Conservation (phyloP, 1,140 invertebrate species). For the Trichoplusia ni region DNA sequence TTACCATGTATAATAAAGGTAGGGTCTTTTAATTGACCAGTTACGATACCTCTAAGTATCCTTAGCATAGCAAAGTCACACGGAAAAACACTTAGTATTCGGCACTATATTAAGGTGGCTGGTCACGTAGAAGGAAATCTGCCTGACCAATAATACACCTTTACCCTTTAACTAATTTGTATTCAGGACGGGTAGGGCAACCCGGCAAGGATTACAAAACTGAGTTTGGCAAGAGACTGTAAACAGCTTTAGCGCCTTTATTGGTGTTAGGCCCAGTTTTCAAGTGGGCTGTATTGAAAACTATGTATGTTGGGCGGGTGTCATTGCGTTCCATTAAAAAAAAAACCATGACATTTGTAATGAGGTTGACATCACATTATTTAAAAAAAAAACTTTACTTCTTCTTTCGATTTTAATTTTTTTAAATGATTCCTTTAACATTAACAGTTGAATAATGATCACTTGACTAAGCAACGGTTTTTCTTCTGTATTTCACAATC, state of each 20-base stretch:
- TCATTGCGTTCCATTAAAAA: no score
- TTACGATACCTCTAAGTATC: constrained; percentile 30
- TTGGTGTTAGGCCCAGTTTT: constrained; percentile 38
- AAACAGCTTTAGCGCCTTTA: constrained; percentile 52
- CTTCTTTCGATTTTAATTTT: no score
- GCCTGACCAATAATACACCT: constrained; percentile 60
- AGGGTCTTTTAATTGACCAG: constrained; percentile 36
- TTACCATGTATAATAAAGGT: constrained; percentile 23
- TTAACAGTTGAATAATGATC: no score
- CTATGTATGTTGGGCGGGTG: not conserved
- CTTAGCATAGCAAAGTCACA: constrained; percentile 36
- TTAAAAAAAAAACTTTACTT: no score
- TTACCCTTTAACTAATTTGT: constrained; percentile 52
- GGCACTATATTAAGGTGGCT: constrained; percentile 42
- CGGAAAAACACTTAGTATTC: constrained; percentile 51
- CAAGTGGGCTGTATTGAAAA: constrained; percentile 29
- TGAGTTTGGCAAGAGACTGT: constrained; percentile 47
- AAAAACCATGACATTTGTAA: no score
- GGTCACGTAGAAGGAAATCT: constrained; percentile 57
- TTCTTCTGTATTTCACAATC: not conserved
- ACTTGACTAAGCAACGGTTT: no score
- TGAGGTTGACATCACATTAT: no score
- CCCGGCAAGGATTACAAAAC: constrained; percentile 53
- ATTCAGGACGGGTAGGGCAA: constrained; percentile 39
- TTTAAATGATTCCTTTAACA: no score